A percentile compares a stretch with the other conserved stretches of the same genome.
phyloP scores from a whole-genome alignment of 2,888 invertebrate species.

The Thelaira solivaga region DNA sequence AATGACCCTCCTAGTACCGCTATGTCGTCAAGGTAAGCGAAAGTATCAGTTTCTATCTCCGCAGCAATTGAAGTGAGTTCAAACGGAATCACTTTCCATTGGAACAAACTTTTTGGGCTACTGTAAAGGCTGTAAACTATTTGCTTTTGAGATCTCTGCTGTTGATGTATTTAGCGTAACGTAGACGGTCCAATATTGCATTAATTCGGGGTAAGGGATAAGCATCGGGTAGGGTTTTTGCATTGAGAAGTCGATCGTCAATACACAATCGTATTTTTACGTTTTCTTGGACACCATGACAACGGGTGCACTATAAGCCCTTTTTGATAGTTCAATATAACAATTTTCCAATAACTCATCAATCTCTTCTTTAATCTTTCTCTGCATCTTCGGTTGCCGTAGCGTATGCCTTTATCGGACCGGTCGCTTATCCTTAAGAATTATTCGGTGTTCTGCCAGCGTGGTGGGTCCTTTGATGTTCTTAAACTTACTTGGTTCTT shows the following conservation, averaged over 20 bases:
- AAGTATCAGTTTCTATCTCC: conserved; percentile 3
- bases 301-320: neutral
- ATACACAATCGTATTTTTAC: neutral
- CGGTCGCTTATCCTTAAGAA: neutral
- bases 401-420: neutral
- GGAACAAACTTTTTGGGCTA: neutral
- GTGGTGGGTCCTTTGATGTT: neutral
- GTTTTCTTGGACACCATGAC: neutral
- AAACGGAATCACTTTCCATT: conserved; percentile 40
- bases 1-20: neutral
- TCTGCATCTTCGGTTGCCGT: neutral
- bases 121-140: conserved; percentile 20
- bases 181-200: neutral
- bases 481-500: neutral
- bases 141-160: conserved; percentile 11
- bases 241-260: neutral
- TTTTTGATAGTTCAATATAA: neutral
- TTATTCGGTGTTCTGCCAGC: neutral
- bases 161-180: neutral
- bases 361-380: neutral
- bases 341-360: neutral
- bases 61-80: conserved; percentile 5
- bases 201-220: neutral
- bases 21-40: neutral
- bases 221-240: neutral